A percentile compares a stretch with the other conserved stretches of the same genome.
These are phyloP conservation scores for Sycophaga agraensis DNA, from an alignment of 1,140 invertebrate species.

Conservation along the genomic window DNA sequence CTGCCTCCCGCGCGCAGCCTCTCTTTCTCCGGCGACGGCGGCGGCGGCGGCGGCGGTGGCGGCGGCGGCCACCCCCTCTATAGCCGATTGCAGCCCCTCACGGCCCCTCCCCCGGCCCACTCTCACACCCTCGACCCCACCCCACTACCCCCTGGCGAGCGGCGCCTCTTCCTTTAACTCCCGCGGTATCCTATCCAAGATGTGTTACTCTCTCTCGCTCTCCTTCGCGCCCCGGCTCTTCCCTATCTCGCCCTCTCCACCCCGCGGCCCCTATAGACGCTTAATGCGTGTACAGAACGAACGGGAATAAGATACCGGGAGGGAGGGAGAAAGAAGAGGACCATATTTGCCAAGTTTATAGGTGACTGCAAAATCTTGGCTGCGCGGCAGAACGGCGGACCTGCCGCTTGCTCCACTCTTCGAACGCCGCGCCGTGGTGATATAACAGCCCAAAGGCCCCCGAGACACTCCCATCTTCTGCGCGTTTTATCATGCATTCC, in stretches of 20 bases:
- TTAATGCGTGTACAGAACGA: slow-evolving; percentile 31
- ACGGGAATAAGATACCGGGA: slow-evolving; percentile 19
- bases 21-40: slow-evolving; percentile 8
- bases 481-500: too few species aligned
- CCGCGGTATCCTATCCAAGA: slow-evolving; percentile 51
- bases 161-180: slow-evolving; percentile 38
- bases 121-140: background rate
- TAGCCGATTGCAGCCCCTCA: slow-evolving; percentile 27
- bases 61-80: background rate
- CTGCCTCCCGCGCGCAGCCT: background rate
- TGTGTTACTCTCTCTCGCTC: slow-evolving; percentile 32
- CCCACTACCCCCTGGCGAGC: background rate
- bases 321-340: slow-evolving; percentile 17
- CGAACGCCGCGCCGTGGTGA: too few species aligned
- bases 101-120: slow-evolving; percentile 13
- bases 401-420: too few species aligned
- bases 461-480: too few species aligned
- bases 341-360: slow-evolving; percentile 21
- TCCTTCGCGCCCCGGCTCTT: background rate
- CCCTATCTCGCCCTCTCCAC: background rate
- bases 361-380: slow-evolving; percentile 16
- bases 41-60: too few species aligned
- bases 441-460: too few species aligned
- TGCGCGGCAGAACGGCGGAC: too few species aligned
- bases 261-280: slow-evolving; percentile 20